Conservation (phyloP, 2,888 invertebrate genomes). For the Vannuccia rotundouncinata region DNA sequence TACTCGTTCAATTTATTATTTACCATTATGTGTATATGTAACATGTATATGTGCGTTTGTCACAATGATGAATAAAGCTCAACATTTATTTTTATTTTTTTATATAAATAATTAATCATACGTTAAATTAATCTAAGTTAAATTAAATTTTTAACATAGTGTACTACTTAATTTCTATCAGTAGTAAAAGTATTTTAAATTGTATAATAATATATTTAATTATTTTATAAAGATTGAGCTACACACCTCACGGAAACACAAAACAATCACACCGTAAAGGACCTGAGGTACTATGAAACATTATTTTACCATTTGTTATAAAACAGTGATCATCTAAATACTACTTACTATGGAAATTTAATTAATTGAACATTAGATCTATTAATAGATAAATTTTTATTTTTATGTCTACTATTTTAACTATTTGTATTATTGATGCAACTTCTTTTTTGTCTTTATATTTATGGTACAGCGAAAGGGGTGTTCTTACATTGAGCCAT, state of each 20-base stretch:
- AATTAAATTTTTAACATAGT: not conserved
- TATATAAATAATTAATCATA: too few species aligned
- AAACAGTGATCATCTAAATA: too few species aligned
- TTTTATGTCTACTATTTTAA: not conserved
- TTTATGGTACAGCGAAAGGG: slow-evolving; percentile 24
- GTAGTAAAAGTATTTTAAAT: not conserved
- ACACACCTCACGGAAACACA: not conserved
- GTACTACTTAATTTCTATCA: not conserved
- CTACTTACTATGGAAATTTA: too few species aligned
- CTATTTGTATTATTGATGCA: not conserved
- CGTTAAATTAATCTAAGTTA: not conserved
- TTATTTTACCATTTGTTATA: too few species aligned
- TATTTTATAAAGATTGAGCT: not conserved
- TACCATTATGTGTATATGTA: too few species aligned
- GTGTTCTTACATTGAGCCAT: slow-evolving; percentile 25
- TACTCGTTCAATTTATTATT: too few species aligned
- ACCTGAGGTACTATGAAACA: slow-evolving; percentile 29
- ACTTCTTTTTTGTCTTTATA: not conserved
- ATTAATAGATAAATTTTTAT: not conserved
- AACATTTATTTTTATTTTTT: too few species aligned
- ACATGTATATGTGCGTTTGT: too few species aligned
- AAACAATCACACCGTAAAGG: slow-evolving; percentile 25
- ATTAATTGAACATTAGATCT: too few species aligned
- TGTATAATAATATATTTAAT: slow-evolving; percentile 10
- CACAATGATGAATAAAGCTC: too few species aligned